phyloP scores from a whole-genome alignment of 92 coral and sea anemone species.

The Bergia sp. region DNA sequence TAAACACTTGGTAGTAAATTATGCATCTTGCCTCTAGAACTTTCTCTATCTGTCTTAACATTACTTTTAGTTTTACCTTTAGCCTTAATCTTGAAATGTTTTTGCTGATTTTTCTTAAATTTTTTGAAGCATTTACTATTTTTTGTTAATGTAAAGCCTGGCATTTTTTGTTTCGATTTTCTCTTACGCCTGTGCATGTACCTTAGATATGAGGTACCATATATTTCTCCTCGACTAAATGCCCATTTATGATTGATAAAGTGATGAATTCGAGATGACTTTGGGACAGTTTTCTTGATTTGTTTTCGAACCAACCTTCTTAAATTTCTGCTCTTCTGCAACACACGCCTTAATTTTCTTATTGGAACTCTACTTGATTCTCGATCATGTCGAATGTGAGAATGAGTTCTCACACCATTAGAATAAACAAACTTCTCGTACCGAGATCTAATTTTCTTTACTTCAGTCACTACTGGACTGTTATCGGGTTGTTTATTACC shows the following conservation, averaged over 20 bases:
- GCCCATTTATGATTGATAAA: conserved; percentile 28
- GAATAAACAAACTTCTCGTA: conserved; percentile 28
- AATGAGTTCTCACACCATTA: conserved; percentile 29
- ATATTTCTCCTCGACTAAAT: conserved; percentile 28
- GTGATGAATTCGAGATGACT: conserved; percentile 30
- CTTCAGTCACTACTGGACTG: conserved; percentile 29
- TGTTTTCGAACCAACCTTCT: conserved; percentile 30
- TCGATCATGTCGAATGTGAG: conserved; percentile 28
- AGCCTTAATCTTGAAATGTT: conserved; percentile 24
- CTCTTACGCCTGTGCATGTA: conserved; percentile 31
- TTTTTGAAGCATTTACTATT: conserved; percentile 20
- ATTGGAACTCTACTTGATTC: conserved; percentile 27
- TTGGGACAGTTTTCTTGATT: conserved; percentile 27
- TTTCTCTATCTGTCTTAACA: conserved; percentile 24
- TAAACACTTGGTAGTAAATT: conserved; percentile 23
- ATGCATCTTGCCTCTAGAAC: conserved; percentile 26
- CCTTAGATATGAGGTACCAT: conserved; percentile 30
- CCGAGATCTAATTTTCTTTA: conserved; percentile 28
- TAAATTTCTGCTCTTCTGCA: conserved; percentile 29
- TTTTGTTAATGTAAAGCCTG: conserved; percentile 22
- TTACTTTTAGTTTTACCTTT: conserved; percentile 22
- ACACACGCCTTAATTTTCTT: conserved; percentile 29
- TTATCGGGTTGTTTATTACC: conserved; percentile 32
- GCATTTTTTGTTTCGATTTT: conserved; percentile 28
- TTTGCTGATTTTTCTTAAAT: conserved; percentile 22